A percentile compares a stretch with the other conserved stretches of the same genome.
These are phyloP conservation scores for Microtus ochrogaster DNA, from an alignment of 2,113 vertebrate genomes.

Conservation along the genomic window DNA sequence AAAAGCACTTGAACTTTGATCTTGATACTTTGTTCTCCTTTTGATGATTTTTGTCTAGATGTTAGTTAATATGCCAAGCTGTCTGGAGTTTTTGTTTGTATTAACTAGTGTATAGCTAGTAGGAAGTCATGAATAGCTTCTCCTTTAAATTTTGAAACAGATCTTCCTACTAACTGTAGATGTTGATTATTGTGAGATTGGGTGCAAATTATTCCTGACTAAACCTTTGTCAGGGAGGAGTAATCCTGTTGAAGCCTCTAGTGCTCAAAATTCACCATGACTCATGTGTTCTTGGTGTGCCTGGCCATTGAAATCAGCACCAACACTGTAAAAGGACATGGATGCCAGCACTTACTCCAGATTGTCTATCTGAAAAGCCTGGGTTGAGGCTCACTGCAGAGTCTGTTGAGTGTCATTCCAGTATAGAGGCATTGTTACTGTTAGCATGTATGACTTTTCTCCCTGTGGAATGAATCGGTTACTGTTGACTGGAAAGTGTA, in stretches of 20 bases:
- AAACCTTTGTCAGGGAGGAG: neutral
- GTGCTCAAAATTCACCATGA: neutral
- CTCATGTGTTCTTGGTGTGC: neutral
- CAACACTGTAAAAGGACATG: neutral
- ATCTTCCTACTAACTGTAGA: slow-evolving; percentile 15
- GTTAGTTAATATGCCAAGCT: neutral
- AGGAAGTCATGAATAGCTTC: neutral
- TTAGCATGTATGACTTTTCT: neutral
- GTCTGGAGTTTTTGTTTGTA: neutral
- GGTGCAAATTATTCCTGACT: neutral
- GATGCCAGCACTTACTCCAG: neutral
- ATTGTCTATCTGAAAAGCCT: neutral
- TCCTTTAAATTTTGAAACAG: slow-evolving; percentile 26
- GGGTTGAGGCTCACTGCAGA: neutral
- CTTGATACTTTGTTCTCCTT: neutral
- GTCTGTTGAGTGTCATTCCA: neutral
- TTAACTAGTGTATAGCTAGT: neutral
- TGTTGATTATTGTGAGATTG: slow-evolving; percentile 25
- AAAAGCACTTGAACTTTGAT: neutral
- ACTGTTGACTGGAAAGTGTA: neutral
- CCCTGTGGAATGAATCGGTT: neutral
- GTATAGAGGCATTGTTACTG: neutral
- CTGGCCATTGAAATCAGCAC: neutral
- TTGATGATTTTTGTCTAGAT: neutral
- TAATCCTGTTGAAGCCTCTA: neutral